Percentiles rank a stretch among this genome's conserved stretches.
These are phyloP conservation scores for Lipophrys pholis DNA, from an alignment of 2,113 vertebrate species.

Conservation along the genomic window DNA sequence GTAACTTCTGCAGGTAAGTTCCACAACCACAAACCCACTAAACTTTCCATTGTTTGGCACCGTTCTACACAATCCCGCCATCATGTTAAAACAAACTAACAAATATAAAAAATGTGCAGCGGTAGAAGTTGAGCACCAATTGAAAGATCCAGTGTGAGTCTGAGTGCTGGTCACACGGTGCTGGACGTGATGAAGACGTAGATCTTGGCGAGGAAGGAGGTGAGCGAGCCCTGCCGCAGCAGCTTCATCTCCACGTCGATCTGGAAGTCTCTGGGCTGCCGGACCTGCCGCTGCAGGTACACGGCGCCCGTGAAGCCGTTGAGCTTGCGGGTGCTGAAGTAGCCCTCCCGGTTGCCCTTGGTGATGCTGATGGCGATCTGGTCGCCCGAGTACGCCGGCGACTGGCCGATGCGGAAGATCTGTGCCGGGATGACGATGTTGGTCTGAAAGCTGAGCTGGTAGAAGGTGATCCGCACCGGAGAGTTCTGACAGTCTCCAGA, in stretches of 20 bases:
- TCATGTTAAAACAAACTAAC: background rate
- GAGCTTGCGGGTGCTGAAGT: constrained; percentile 90
- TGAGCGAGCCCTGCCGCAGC: constrained; percentile 90
- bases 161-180: constrained; percentile 55
- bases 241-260: constrained; percentile 97
- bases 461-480: constrained; percentile 89
- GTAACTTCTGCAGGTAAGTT: no score
- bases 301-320: constrained; percentile 91
- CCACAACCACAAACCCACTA: background rate
- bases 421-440: constrained; percentile 89
- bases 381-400: constrained; percentile 90
- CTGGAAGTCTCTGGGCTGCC: constrained; percentile 89
- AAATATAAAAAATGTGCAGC: constrained; percentile 4
- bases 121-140: constrained; percentile 63
- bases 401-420: constrained; percentile 94
- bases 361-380: constrained; percentile 88
- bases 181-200: constrained; percentile 92
- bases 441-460: constrained; percentile 93
- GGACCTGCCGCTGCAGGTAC: constrained; percentile 87
- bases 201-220: constrained; percentile 91
- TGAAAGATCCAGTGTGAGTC: constrained; percentile 40
- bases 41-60: constrained; percentile 10
- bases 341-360: constrained; percentile 90
- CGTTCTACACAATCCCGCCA: constrained; percentile 6
- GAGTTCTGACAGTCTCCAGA: constrained; percentile 89